Evolutionary conservation across 1,140 invertebrate species (phyloP).

Genomic region (Caenorhabditis brenneri): DNA sequence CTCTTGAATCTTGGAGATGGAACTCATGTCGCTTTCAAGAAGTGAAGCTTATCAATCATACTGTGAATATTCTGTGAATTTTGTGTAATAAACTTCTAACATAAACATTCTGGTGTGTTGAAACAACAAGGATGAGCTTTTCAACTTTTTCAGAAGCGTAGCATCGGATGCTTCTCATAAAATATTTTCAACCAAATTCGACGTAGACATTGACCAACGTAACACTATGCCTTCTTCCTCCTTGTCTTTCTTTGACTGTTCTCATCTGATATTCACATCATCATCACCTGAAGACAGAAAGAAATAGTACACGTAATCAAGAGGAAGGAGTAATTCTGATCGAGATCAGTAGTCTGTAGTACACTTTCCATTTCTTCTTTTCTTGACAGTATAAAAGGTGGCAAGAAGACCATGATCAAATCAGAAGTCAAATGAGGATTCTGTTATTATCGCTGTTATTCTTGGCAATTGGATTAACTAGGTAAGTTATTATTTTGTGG

Average conservation of each 20-base stretch:
- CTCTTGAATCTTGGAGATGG: slow-evolving; percentile 70
- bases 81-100: too few relatives aligned
- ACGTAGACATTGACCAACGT: too few relatives aligned
- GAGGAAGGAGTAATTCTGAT: not conserved
- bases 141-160: too few relatives aligned
- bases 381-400: not conserved
- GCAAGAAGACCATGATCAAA: not conserved
- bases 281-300: too few relatives aligned
- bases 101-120: too few relatives aligned
- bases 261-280: too few relatives aligned
- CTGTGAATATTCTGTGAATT: too few relatives aligned
- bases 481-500: not conserved
- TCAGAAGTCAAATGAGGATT: not conserved
- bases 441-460: not conserved
- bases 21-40: slow-evolving; percentile 63
- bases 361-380: not conserved
- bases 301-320: not conserved
- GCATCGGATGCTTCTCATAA: too few relatives aligned
- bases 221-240: too few relatives aligned
- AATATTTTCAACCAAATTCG: too few relatives aligned
- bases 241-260: too few relatives aligned
- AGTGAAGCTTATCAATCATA: slow-evolving; percentile 12
- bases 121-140: too few relatives aligned
- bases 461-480: not conserved
- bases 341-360: not conserved